phyloP scores from a whole-genome alignment of 2,888 invertebrate species.

The Trilocha varians region DNA sequence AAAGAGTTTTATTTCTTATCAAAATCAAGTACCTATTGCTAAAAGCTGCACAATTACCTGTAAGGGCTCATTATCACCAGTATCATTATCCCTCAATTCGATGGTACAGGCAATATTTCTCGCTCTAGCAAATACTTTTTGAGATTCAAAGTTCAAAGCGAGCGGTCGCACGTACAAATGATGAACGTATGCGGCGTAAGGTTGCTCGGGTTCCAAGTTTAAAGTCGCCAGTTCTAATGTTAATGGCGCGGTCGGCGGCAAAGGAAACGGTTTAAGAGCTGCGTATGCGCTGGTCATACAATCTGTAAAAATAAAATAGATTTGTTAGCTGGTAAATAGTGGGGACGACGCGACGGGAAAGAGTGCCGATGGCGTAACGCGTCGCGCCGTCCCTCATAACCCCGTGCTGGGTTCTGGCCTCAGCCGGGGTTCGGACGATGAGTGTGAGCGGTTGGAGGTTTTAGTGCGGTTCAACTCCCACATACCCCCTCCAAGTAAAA shows the following conservation, averaged over 20 bases:
- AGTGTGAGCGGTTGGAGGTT: too few species aligned
- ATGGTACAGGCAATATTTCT: constrained; percentile 94
- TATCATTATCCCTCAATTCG: constrained; percentile 89
- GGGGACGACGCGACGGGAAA: too few species aligned
- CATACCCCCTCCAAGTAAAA: too few species aligned
- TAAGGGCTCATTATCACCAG: constrained; percentile 71
- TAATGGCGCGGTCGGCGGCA: constrained; percentile 82
- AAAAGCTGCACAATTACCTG: constrained; percentile 72
- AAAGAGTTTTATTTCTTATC: too few species aligned
- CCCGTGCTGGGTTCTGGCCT: too few species aligned
- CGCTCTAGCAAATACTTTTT: constrained; percentile 92
- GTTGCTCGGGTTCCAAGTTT: constrained; percentile 80
- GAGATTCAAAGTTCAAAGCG: constrained; percentile 88
- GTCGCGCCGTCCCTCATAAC: too few species aligned
- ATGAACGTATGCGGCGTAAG: constrained; percentile 89
- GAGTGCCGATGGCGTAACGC: too few species aligned
- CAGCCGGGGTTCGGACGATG: too few species aligned
- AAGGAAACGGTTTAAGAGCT: constrained; percentile 88
- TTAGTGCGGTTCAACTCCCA: too few species aligned
- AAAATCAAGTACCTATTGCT: too few species aligned
- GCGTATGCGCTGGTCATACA: constrained; percentile 87
- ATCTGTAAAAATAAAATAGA: constrained; percentile 67
- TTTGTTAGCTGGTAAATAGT: neutral
- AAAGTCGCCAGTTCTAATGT: constrained; percentile 91
- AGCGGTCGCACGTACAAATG: constrained; percentile 94